A percentile compares a stretch with the other conserved stretches of the same genome.
These are phyloP conservation scores for Tapera naevia DNA, from an alignment of 2,797 vertebrate genomes.

Conservation along the genomic window DNA sequence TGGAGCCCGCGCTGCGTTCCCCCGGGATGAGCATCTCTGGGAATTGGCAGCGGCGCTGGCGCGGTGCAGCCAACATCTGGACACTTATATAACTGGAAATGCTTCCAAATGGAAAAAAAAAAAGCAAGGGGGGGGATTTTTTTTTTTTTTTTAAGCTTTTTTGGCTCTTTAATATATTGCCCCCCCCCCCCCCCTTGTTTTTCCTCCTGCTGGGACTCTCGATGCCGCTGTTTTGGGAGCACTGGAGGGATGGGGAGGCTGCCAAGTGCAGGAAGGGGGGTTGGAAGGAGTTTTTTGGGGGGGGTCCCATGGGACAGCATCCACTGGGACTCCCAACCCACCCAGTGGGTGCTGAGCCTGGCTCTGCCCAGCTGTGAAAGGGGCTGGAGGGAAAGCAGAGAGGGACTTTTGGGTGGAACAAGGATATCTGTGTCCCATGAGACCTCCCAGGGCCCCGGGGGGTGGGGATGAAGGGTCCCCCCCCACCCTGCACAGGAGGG, in stretches of 20 bases:
- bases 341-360: not conserved
- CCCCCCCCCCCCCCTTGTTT: not conserved
- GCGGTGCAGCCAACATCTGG: conserved; percentile 42
- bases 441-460: not conserved
- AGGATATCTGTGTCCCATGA: not conserved
- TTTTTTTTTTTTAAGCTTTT: not conserved
- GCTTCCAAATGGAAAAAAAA: not conserved
- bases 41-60: conserved; percentile 45
- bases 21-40: conserved; percentile 37
- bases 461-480: not conserved
- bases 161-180: not conserved
- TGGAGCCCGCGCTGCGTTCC: not conserved
- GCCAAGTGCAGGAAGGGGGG: not conserved
- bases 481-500: not conserved
- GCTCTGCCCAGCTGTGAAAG: not conserved
- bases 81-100: conserved; percentile 43
- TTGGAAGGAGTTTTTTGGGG: not conserved
- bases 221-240: not conserved
- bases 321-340: not conserved
- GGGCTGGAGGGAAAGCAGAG: not conserved
- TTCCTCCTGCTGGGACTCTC: not conserved
- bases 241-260: not conserved
- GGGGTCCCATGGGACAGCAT: not conserved
- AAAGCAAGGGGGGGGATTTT: not conserved
- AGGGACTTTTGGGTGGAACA: not conserved